Evolutionary conservation across 2,888 invertebrate species (phyloP).

Genomic region (Catocala fraxini): DNA sequence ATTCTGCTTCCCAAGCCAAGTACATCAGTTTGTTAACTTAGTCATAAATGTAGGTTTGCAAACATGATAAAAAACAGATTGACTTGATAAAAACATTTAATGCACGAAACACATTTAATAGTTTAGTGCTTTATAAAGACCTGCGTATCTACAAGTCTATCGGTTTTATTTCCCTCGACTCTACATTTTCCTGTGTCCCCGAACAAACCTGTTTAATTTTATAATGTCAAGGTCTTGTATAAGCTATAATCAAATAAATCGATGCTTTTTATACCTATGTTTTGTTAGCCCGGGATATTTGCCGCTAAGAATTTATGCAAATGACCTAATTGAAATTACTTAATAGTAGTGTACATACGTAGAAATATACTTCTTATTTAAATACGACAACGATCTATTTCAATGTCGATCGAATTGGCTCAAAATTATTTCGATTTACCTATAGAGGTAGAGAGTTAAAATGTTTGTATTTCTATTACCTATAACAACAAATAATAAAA

Average conservation of each 20-base stretch:
- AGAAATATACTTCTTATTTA: too few species aligned
- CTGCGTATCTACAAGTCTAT: conserved; percentile 32
- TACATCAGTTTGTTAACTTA: neutral
- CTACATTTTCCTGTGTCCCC: conserved; percentile 20
- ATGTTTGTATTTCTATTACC: too few species aligned
- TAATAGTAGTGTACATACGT: too few species aligned
- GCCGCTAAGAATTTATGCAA: conserved; percentile 4
- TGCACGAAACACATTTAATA: conserved; percentile 36
- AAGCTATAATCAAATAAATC: conserved; percentile 17
- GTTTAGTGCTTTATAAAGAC: conserved; percentile 36
- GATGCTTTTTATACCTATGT: neutral
- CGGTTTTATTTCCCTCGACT: conserved; percentile 25
- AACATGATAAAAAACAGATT: conserved; percentile 23
- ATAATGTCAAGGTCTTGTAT: conserved; percentile 37
- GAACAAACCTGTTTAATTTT: conserved; percentile 23
- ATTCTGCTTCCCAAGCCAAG: neutral
- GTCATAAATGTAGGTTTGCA: conserved; percentile 4
- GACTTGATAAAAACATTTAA: conserved; percentile 26
- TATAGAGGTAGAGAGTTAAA: too few species aligned
- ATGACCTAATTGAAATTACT: neutral
- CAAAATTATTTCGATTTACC: too few species aligned
- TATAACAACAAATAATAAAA: too few species aligned
- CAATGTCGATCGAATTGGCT: too few species aligned
- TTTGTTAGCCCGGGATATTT: neutral
- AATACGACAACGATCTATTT: too few species aligned